Evolutionary conservation across 1,140 invertebrate species (phyloP).

Genomic region (Ips typographus): DNA sequence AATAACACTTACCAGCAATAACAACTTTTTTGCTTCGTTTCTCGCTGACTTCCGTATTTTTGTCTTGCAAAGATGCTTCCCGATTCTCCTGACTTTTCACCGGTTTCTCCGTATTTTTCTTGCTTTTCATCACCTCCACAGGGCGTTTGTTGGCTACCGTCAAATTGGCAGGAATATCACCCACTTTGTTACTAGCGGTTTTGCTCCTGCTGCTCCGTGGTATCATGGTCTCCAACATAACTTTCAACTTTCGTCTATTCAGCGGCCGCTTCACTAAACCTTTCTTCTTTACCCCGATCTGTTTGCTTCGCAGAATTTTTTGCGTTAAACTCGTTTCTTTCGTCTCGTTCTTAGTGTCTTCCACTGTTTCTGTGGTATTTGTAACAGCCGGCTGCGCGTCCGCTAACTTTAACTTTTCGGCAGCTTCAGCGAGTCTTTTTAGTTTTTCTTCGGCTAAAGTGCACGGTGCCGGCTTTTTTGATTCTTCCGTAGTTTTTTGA

Average conservation of each 20-base stretch:
- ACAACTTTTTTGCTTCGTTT: background rate
- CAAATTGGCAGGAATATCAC: background rate
- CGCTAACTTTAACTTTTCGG: conserved; percentile 29
- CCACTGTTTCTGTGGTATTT: conserved; percentile 9
- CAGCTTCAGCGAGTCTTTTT: conserved; percentile 37
- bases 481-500: conserved; percentile 27
- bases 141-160: background rate
- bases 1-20: background rate
- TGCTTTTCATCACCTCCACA: too few species aligned
- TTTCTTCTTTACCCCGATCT: conserved; percentile 35
- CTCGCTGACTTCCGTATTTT: background rate
- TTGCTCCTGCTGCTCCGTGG: background rate
- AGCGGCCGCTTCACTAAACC: conserved; percentile 18
- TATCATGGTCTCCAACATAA: conserved; percentile 29
- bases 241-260: conserved; percentile 28
- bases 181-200: background rate
- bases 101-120: background rate
- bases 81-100: background rate
- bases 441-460: conserved; percentile 38
- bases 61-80: background rate
- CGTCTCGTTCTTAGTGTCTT: background rate
- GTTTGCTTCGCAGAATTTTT: conserved; percentile 30
- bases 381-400: conserved; percentile 6
- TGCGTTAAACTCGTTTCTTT: conserved; percentile 19
- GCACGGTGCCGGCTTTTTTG: conserved; percentile 27